Conservation (phyloP, 2,888 invertebrate species). For the Celastrina argiolus region DNA sequence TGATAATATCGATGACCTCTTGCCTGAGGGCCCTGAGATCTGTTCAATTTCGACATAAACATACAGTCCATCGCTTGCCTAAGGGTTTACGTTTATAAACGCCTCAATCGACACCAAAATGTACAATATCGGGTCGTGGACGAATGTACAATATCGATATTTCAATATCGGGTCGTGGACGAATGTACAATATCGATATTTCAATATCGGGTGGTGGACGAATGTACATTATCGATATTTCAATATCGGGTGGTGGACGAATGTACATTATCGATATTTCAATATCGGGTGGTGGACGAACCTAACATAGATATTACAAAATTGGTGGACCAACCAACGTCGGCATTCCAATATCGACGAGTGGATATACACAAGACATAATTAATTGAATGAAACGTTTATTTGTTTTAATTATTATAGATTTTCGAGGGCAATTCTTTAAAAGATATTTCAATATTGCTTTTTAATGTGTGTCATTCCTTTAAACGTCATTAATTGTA, state of each 20-base stretch:
- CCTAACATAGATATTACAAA: too few species aligned
- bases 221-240: neutral
- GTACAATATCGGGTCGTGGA: neutral
- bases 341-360: too few species aligned
- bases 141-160: neutral
- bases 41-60: slow-evolving; percentile 53
- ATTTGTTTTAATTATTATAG: too few species aligned
- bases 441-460: too few species aligned
- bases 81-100: slow-evolving; percentile 20
- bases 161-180: neutral
- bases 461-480: too few species aligned
- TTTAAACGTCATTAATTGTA: too few species aligned
- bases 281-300: neutral
- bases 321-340: too few species aligned
- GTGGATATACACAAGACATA: too few species aligned
- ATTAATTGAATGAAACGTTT: too few species aligned
- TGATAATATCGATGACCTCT: too few species aligned
- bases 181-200: neutral
- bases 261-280: neutral
- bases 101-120: neutral
- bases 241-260: neutral
- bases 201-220: neutral
- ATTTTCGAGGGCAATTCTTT: too few species aligned
- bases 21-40: too few species aligned
- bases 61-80: slow-evolving; percentile 46